These are phyloP conservation scores for Triplophysa yarkandensis DNA, from an alignment of 2,797 vertebrate species.

Conservation along the genomic window DNA sequence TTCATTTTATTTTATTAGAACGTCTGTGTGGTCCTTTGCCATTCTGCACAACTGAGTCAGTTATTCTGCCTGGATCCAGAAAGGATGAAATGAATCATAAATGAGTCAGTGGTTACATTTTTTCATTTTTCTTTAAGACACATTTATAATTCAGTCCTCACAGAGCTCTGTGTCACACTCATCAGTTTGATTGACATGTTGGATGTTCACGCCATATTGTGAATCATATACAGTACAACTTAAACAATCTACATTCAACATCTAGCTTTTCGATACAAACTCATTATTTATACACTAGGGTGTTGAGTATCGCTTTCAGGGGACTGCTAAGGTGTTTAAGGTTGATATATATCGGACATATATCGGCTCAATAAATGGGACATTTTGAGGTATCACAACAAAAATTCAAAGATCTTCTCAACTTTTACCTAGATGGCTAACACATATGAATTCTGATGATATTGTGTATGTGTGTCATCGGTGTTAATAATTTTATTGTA, in stretches of 20 bases:
- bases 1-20: not conserved
- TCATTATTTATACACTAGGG: too few relatives aligned
- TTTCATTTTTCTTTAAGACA: not conserved
- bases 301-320: too few relatives aligned
- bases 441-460: too few relatives aligned
- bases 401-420: too few relatives aligned
- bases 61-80: not conserved
- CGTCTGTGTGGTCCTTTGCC: not conserved
- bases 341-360: too few relatives aligned
- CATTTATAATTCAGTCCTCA: not conserved
- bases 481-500: too few relatives aligned
- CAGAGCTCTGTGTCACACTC: not conserved
- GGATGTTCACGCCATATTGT: not conserved
- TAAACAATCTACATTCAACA: not conserved
- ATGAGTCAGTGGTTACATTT: not conserved
- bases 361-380: too few relatives aligned
- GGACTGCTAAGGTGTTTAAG: too few relatives aligned
- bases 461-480: too few relatives aligned
- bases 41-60: not conserved
- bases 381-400: too few relatives aligned
- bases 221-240: not conserved
- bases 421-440: too few relatives aligned
- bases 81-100: not conserved
- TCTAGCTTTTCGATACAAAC: too few relatives aligned
- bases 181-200: conserved; percentile 6